These are phyloP conservation scores for Silurus aristotelis DNA, from an alignment of 2,797 vertebrate species.

Conservation along the genomic window DNA sequence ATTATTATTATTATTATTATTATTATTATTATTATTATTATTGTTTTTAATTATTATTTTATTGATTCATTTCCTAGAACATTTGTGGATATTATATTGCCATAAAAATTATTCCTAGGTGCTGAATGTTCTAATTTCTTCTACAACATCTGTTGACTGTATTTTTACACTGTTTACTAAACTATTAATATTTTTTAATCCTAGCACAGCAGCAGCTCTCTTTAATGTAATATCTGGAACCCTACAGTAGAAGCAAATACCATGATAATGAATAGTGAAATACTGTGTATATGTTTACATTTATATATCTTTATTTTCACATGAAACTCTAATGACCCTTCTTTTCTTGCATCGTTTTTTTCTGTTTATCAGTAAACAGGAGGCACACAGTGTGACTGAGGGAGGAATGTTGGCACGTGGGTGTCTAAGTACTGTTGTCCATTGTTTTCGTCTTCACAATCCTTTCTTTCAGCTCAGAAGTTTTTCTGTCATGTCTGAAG, in stretches of 20 bases:
- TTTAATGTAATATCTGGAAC: neutral
- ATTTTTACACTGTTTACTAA: neutral
- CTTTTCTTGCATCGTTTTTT: neutral
- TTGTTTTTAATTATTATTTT: neutral
- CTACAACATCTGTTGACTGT: neutral
- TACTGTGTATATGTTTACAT: neutral
- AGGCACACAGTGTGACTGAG: constrained; percentile 6
- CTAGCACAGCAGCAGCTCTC: neutral
- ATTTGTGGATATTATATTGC: neutral
- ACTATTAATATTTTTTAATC: neutral
- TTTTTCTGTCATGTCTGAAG: constrained; percentile 18
- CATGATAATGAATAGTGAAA: neutral
- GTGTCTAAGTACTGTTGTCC: constrained; percentile 38
- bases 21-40: too few relatives aligned
- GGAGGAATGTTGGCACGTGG: constrained; percentile 39
- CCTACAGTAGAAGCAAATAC: neutral
- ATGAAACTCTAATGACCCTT: neutral
- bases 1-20: too few relatives aligned
- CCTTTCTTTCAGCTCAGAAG: constrained; percentile 31
- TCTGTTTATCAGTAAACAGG: constrained; percentile 27
- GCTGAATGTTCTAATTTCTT: neutral
- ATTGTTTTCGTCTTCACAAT: constrained; percentile 45
- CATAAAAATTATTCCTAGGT: neutral
- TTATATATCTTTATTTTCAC: neutral
- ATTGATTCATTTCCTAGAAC: neutral